Evolutionary conservation across 2,113 vertebrate species (phyloP), one percentile per base, ranked within the genome.

Genomic region (Xenopus borealis): DNA sequence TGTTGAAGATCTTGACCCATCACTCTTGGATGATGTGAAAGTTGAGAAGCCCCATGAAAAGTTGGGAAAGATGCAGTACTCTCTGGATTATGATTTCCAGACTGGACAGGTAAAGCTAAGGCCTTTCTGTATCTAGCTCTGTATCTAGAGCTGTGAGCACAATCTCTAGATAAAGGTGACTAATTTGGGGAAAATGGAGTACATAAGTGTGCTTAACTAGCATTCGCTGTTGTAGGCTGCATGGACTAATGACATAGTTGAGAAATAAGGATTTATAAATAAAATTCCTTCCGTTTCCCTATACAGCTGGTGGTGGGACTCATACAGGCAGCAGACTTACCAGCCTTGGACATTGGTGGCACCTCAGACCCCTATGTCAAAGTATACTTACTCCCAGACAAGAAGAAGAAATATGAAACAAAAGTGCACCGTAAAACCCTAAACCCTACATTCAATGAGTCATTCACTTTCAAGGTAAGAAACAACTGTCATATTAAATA

Each of bases 381-480:
- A 79, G 93, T 97, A 20, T 95, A 91, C 88, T 89, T 96, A 86
- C 85, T 95, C 19, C 94, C 94, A 0, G 94, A 96, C 87, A 96
- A 96, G 83, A 93, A 95, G 85, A 93, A 95, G 81, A 94, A 95
- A 80, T 89, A 91, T 30, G 95, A 96, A 86, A 96, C 95, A 57
- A 95, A 95, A 88, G 80, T 97, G 66, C 95, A 97, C 72, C 91
- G 94, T 77, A 95, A 96, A 82, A 96, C 94, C 30, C 91, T 97
- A 30, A 90, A 90, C 78, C 95, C 95, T 0, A 92, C 92, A 33
- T 96, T 96, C 78, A 94, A 93, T 12, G 94, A 96, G 85, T 94
- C 90, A 1, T 96, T 96, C 65, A 91, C 80, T 12, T 96, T 96
- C 73, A 96, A 96, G 91, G 95, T 96, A 81, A 27, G 47, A 27